Base-by-base conservation (phyloP, 2,113 vertebrate genomes). In the Microcebus jonahi region DNA sequence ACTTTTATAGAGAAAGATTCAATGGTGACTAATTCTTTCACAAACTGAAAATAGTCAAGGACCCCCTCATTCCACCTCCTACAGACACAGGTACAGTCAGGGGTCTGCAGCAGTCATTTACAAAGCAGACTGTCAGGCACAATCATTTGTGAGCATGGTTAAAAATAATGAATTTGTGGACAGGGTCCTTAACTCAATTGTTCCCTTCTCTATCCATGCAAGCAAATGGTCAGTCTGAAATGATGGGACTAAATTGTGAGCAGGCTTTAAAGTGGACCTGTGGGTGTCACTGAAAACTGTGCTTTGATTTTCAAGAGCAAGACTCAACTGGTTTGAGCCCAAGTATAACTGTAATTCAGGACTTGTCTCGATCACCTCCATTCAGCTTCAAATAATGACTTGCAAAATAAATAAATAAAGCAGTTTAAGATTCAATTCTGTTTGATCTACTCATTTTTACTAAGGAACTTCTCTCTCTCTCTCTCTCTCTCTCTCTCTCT, bases 281-380 rank as follows among this genome's bases (percentile, higher is more conserved):
- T 39, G 34, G 61, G 25, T 81, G 23, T 2, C 29, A 39, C 27
- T 76, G 39, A 34, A 34, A 91, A 57, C 8, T n/a, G 36, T 1
- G 3, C 31, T 88, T 96, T 93, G 23, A 91, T 91, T 77, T 96
- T 91, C 6, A 85, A 91, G 75, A 79, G 20, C 13, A 80, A 48
- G 13, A 48, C 12, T 82, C 48, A 73, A 77, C 13, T 82, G 17
- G n/a, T 31, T 61, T 75, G 86, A 86, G 14, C 68, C 84, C 36
- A 93, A 81, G 59, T 55, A 55, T n/a, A 67, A 42, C 53, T 76
- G 0, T 42, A 88, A 76, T 68, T 93, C 50, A 89, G n/a, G 25
- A 83, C 21, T 75, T 93, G 23, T 42, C 36, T 91, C 91, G 57
- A 83, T 84, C 15, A 27, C 17, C 15, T 31, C 45, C 15, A 84